A percentile compares a stretch with the other conserved stretches of the same genome.
These are phyloP conservation scores for Apaloderma vittatum DNA, from an alignment of 2,113 vertebrate species.

Conservation along the genomic window DNA sequence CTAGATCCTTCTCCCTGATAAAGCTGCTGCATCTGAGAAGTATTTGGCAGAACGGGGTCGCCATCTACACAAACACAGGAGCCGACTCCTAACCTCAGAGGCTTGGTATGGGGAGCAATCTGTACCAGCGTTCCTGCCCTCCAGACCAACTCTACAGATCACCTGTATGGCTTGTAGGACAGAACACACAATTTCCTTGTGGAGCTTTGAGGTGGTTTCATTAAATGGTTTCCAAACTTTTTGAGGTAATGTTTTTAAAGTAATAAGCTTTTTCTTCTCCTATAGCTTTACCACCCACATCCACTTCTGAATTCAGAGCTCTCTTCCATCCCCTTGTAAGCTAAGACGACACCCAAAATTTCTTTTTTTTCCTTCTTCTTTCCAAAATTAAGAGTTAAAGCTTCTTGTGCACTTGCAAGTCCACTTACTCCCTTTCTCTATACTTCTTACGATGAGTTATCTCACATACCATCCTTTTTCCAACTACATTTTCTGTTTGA, in stretches of 20 bases:
- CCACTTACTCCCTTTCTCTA: neutral
- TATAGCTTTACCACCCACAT: neutral
- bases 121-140: neutral
- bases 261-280: neutral
- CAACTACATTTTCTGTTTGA: neutral
- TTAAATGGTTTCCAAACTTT: neutral
- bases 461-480: neutral
- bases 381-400: neutral
- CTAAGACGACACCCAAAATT: neutral
- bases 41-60: conserved; percentile 28
- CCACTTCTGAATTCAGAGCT: neutral
- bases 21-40: conserved; percentile 18
- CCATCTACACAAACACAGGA: conserved; percentile 10
- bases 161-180: neutral
- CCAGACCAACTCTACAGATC: neutral
- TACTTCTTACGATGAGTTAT: neutral
- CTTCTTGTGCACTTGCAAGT: neutral
- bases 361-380: neutral
- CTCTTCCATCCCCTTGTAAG: neutral
- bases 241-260: neutral
- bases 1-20: conserved; percentile 48
- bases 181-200: neutral
- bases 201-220: neutral
- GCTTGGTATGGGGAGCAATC: conserved; percentile 9
- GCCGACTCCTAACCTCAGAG: conserved; percentile 29